Evolutionary conservation across 1,140 invertebrate species (phyloP), one percentile per base, ranked within the genome.

Genomic region (Hycleus phaleratus): DNA sequence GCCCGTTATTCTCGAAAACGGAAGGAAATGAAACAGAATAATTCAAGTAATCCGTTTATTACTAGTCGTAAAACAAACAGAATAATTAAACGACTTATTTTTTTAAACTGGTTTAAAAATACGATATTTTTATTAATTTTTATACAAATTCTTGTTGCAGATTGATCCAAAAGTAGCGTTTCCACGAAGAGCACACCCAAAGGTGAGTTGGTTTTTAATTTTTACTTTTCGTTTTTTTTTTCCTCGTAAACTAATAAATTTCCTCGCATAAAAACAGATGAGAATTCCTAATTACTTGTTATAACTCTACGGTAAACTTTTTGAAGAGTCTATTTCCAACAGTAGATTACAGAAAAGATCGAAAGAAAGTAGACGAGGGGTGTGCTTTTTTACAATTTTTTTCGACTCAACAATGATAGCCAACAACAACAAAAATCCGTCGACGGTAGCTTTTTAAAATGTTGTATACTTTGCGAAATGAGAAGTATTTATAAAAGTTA

Each of bases 81-180:
- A 64, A 64, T 64, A 64, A 64, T 64, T 64, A 64, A 64, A 52
- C 45, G 24, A 32, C 26, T 24, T 42, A 4, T 42, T 42, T 11
- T 11, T 11, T n/a, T 42, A 18, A 12, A 18, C 18, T 18, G 1
- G 18, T 42, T 42, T 42, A 10, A 8, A 1, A 42, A 10, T 10
- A 42, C 10, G 40, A 42, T 42, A n/a, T 11, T n/a, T 42, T 42
- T 42, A 42, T n/a, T 11, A 7, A 9, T n/a, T n/a, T 42, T 4
- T 11, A 10, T 10, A 7, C 1, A 39, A 7, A 7, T 10, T 42
- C 1, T 70, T 74, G 73, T 90, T 91, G 65, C 88, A 97, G 95
- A 97, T 99, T 82, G 96, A 99, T 78, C 96, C 96, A 68, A 99
- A 99, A 87, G 93, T 98, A 78, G 96, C 96, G 76, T 98, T 98